phyloP scores from a whole-genome alignment of 2,888 invertebrate species.

The Andrena flavipes region DNA sequence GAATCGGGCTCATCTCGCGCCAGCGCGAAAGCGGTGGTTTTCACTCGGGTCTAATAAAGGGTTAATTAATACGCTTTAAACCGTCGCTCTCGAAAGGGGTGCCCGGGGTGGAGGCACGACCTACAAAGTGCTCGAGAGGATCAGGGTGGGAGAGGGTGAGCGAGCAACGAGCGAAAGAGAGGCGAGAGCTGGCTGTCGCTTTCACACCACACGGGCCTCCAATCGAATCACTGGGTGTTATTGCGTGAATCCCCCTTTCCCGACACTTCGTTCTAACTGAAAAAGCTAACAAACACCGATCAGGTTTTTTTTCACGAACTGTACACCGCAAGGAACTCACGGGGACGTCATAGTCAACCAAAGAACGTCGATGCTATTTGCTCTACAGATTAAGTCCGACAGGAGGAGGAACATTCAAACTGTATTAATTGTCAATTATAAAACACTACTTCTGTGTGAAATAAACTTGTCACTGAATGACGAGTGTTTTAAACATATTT shows the following conservation, averaged over 20 bases:
- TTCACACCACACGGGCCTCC: conserved; percentile 60
- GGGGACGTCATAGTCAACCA: not conserved
- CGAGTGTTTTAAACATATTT: too few relatives aligned
- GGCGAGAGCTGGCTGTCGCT: conserved; percentile 57
- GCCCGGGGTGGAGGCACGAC: conserved; percentile 69
- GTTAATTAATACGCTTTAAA: conserved; percentile 84
- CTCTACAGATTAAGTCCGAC: not conserved
- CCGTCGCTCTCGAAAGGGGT: conserved; percentile 76
- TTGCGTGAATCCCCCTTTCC: conserved; percentile 68
- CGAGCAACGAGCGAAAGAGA: conserved; percentile 40
- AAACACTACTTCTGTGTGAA: too few relatives aligned
- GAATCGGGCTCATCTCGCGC: conserved; percentile 81
- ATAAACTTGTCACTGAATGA: too few relatives aligned
- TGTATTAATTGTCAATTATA: too few relatives aligned
- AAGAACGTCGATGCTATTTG: not conserved
- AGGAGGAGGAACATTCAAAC: not conserved
- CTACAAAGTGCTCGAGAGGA: conserved; percentile 69
- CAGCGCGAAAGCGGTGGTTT: conserved; percentile 79
- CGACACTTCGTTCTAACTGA: conserved; percentile 27
- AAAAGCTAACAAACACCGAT: conserved; percentile 34
- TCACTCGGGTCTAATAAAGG: conserved; percentile 83
- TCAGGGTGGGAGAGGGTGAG: conserved; percentile 53
- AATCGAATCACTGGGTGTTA: conserved; percentile 73
- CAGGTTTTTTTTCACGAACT: conserved; percentile 21
- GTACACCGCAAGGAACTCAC: not conserved